Evolutionary conservation across 2,888 invertebrate genomes (phyloP).

Genomic region (Cheilosia pagana): DNA sequence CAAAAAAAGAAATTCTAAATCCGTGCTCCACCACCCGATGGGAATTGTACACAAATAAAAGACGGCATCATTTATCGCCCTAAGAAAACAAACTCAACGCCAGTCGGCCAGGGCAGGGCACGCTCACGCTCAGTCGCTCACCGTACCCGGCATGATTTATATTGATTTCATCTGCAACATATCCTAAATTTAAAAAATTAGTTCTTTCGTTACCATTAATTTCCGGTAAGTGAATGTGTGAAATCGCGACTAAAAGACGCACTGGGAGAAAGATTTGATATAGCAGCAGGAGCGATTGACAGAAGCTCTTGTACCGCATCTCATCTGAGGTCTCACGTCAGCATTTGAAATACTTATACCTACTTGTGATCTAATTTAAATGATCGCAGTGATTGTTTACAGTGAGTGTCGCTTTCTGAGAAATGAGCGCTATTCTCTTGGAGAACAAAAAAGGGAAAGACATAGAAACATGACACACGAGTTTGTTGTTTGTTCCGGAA

Average conservation of each 20-base stretch:
- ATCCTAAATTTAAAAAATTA: conserved; percentile 55
- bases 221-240: conserved; percentile 43
- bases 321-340: conserved; percentile 60
- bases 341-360: conserved; percentile 24
- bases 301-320: conserved; percentile 40
- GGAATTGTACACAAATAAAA: conserved; percentile 61
- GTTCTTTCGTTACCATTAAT: conserved; percentile 50
- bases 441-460: neutral
- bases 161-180: conserved; percentile 49
- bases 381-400: conserved; percentile 64
- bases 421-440: conserved; percentile 28
- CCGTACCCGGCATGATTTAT: conserved; percentile 57
- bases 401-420: conserved; percentile 51
- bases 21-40: conserved; percentile 21
- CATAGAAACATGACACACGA: conserved; percentile 17
- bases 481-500: conserved; percentile 48
- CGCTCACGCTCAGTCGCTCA: conserved; percentile 30
- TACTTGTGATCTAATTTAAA: conserved; percentile 43
- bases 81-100: conserved; percentile 40
- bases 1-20: conserved; percentile 37
- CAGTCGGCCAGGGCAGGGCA: neutral
- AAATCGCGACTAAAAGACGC: conserved; percentile 25
- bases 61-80: conserved; percentile 58
- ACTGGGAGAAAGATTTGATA: conserved; percentile 8
- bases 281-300: conserved; percentile 30